Evolutionary conservation across 1,140 invertebrate genomes (phyloP).

Genomic region (Leptinotarsa undecemlineata): DNA sequence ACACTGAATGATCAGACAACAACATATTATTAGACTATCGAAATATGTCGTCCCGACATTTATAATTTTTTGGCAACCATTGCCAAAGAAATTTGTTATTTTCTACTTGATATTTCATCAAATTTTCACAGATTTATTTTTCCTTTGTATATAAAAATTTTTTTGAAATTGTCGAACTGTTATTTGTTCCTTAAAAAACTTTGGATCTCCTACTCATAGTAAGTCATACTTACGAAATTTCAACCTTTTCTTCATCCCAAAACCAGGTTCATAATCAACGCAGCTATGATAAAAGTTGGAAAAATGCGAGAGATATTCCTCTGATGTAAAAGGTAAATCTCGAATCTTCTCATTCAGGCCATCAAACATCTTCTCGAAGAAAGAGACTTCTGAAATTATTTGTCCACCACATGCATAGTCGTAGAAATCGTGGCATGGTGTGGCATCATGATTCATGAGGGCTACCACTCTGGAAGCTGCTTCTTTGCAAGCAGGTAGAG

Average conservation of each 20-base stretch:
- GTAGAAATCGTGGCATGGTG: not conserved
- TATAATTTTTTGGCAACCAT: too few species aligned
- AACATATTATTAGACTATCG: too few species aligned
- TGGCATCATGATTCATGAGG: slow-evolving; percentile 9
- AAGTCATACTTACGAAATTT: not conserved
- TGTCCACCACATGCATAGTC: slow-evolving; percentile 5
- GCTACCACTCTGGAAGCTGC: not conserved
- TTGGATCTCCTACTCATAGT: too few species aligned
- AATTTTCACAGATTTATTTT: too few species aligned
- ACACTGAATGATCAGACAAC: too few species aligned
- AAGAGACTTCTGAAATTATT: not conserved
- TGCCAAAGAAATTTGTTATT: too few species aligned
- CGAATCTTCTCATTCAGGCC: not conserved
- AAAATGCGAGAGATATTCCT: not conserved
- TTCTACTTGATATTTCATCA: too few species aligned
- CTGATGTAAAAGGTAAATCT: not conserved
- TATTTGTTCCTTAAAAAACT: too few species aligned
- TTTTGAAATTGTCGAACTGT: too few species aligned
- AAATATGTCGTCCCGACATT: too few species aligned
- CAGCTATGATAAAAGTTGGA: slow-evolving; percentile 4
- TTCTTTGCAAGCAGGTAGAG: not conserved
- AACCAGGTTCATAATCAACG: not conserved
- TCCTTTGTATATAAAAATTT: too few species aligned
- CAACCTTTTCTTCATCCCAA: not conserved
- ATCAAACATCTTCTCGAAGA: not conserved